phyloP scores from a whole-genome alignment of 2,888 invertebrate species.

The Drosophila mulleri region DNA sequence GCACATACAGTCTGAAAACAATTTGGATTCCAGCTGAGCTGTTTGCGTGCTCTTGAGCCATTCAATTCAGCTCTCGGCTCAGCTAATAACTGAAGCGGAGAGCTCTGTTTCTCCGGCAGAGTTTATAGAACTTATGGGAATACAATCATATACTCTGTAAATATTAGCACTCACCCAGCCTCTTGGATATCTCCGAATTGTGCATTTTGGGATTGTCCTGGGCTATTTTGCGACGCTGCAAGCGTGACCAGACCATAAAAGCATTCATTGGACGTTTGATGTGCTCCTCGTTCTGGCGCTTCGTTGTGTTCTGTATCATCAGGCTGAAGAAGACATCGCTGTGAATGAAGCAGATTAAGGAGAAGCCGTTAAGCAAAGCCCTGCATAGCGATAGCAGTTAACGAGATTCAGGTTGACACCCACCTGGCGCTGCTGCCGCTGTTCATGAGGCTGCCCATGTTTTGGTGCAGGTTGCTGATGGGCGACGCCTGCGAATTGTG shows the following conservation, averaged over 20 bases:
- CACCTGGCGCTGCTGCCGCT: conserved; percentile 85
- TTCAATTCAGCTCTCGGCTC: conserved; percentile 7
- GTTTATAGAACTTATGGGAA: neutral
- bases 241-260: conserved; percentile 98
- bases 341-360: neutral
- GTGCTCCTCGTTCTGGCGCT: conserved; percentile 91
- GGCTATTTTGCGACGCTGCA: conserved; percentile 97
- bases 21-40: conserved; percentile 19
- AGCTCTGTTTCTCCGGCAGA: neutral
- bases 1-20: conserved; percentile 15
- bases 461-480: conserved; percentile 85
- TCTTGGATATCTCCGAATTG: conserved; percentile 97
- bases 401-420: conserved; percentile 19
- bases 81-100: conserved; percentile 2
- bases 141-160: neutral
- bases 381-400: neutral
- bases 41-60: conserved; percentile 19
- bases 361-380: neutral
- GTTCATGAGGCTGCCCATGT: conserved; percentile 85
- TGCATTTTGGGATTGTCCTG: conserved; percentile 99
- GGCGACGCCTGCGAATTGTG: conserved; percentile 84
- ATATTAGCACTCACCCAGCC: conserved; percentile 89
- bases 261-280: conserved; percentile 99
- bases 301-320: conserved; percentile 85
- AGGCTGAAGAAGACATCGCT: conserved; percentile 85